Percentiles rank a stretch among this genome's conserved stretches.
phyloP scores from a whole-genome alignment of 2,113 vertebrate species.

The Pteruthius melanotis region DNA sequence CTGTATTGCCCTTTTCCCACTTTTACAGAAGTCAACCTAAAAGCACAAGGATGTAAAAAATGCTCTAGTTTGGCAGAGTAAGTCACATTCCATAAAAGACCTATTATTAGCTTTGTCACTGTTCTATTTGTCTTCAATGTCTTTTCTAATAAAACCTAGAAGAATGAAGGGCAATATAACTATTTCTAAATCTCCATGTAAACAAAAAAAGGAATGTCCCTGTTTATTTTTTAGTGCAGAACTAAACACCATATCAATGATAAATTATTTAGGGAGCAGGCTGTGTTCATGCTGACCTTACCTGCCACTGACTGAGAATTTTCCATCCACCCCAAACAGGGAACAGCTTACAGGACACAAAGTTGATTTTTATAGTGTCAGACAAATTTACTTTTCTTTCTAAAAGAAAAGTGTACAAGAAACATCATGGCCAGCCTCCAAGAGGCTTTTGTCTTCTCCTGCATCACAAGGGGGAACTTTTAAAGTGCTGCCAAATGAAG shows the following conservation, averaged over 20 bases:
- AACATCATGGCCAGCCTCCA: not conserved
- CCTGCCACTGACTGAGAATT: not conserved
- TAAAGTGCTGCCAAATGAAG: not conserved
- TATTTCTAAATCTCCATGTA: not conserved
- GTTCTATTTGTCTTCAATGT: conserved; percentile 25
- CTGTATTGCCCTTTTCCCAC: not conserved
- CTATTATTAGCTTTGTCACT: conserved; percentile 41
- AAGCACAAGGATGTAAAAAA: conserved; percentile 11
- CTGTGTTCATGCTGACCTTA: not conserved
- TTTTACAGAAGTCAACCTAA: not conserved
- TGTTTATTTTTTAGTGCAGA: not conserved
- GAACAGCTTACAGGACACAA: not conserved
- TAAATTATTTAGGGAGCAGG: not conserved
- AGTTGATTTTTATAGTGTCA: not conserved
- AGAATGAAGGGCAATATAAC: conserved; percentile 14
- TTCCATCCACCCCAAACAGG: not conserved
- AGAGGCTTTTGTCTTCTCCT: not conserved
- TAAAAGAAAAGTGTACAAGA: not conserved
- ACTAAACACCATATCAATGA: not conserved
- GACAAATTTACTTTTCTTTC: not conserved
- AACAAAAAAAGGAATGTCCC: not conserved
- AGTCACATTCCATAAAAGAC: not conserved
- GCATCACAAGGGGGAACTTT: not conserved
- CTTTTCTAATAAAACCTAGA: conserved; percentile 23
- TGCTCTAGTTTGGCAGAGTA: not conserved